Evolutionary conservation across 2,113 vertebrate species (phyloP), one percentile per base, ranked within the genome.

Genomic region (Pimephales promelas): DNA sequence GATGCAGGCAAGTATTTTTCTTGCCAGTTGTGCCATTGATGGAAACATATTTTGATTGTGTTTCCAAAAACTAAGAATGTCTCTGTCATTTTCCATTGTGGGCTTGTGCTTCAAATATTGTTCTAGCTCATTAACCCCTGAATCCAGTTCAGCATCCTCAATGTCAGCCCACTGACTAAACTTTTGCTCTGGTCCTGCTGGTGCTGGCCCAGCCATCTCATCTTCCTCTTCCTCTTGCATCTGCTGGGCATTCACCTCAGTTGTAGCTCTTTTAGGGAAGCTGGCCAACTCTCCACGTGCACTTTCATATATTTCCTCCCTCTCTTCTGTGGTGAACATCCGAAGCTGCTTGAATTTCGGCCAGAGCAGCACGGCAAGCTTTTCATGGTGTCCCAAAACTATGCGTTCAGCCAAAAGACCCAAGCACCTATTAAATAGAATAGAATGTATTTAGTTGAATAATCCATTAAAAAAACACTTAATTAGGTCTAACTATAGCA

Each of bases 221-320:
- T 36, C 40, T 43, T 1, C 20, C 10, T 66, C 31, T 36, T 66
- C 8, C 6, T 68, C 64, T 68, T 68, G 64, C 31, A 0, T 8
- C 6, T 34, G 16, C 31, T 68, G 64, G 64, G 64, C 64, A 68
- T 68, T 68, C 31, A 68, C 64, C 64, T 68, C 64, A 68, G 31
- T 20, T 36, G 31, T 68, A 68, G 31, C 31, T 10, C 3, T 36
- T 68, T 36, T 68, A 68, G 64, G 62, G 18, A 66, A 7, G 16
- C 62, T 36, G 16, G 16, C 16, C 64, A 68, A 36, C 64, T 66
- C 61, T 40, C 36, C 36, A 40, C 7, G 36, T 40, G 36, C 36
- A 8, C 36, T 40, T 40, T 40, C 36, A 40, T 40, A 40, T 40
- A 40, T 40, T 40, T 36, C 34, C 34, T 36, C 34, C 34, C 34